phyloP scores from a whole-genome alignment of 2,888 invertebrate genomes.

The Mantis religiosa region DNA sequence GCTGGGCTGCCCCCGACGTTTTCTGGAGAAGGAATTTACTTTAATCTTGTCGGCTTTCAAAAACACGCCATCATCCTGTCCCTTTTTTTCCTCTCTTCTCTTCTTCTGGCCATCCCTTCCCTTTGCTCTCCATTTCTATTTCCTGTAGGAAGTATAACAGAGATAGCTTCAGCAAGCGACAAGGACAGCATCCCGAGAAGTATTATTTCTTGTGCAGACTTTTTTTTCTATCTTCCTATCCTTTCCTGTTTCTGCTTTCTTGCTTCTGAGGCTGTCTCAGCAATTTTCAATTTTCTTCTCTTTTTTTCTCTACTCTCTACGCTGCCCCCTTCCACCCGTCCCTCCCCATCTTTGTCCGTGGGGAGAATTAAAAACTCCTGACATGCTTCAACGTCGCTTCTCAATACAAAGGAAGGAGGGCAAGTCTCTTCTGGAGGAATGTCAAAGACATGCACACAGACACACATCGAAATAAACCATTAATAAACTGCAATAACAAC shows the following conservation, averaged over 20 bases:
- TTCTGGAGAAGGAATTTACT: slow-evolving; percentile 30
- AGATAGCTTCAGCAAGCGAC: slow-evolving; percentile 20
- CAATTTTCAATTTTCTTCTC: slow-evolving; percentile 31
- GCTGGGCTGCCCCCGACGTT: slow-evolving; percentile 3
- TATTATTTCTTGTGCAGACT: slow-evolving; percentile 24
- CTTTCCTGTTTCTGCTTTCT: slow-evolving; percentile 21
- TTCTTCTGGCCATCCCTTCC: not conserved
- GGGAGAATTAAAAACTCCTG: slow-evolving; percentile 33
- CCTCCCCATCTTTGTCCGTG: slow-evolving; percentile 27
- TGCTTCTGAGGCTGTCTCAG: slow-evolving; percentile 30
- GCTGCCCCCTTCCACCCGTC: not conserved
- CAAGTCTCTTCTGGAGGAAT: slow-evolving; percentile 20
- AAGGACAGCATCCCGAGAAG: not conserved
- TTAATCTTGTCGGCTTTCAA: slow-evolving; percentile 33
- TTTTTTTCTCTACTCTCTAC: not conserved
- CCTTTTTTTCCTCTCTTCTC: not conserved
- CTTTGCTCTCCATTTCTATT: slow-evolving; percentile 23
- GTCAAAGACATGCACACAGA: slow-evolving; percentile 26
- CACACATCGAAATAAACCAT: slow-evolving; percentile 19
- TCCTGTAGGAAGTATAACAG: slow-evolving; percentile 24
- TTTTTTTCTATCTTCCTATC: slow-evolving; percentile 2
- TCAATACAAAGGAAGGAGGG: slow-evolving; percentile 24
- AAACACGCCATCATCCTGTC: slow-evolving; percentile 28
- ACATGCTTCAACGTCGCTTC: slow-evolving; percentile 30
- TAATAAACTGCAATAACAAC: slow-evolving; percentile 9